Percentiles rank a stretch among this genome's conserved stretches.
These are phyloP conservation scores for Echinops telfairi DNA, from an alignment of 2,113 vertebrate species.

Conservation along the genomic window DNA sequence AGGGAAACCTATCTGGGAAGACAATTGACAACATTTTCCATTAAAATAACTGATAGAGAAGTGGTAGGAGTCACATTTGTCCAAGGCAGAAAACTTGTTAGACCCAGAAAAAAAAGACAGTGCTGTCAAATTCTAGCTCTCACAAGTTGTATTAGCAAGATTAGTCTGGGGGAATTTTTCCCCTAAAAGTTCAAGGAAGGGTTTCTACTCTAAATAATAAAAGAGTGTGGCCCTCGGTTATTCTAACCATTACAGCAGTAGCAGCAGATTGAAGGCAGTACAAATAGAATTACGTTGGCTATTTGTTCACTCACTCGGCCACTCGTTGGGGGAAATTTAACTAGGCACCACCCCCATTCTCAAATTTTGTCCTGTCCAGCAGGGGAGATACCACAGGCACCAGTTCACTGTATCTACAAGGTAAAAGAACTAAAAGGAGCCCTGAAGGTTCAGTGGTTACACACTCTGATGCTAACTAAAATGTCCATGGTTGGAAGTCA, in stretches of 20 bases:
- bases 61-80: background rate
- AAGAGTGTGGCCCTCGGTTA: slow-evolving; percentile 27
- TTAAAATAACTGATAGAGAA: background rate
- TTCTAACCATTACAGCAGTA: slow-evolving; percentile 30
- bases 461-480: background rate
- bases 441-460: background rate
- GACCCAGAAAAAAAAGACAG: background rate
- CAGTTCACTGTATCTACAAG: slow-evolving; percentile 45
- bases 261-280: slow-evolving; percentile 23
- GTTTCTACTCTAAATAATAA: slow-evolving; percentile 38
- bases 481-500: background rate
- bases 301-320: slow-evolving; percentile 29
- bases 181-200: background rate
- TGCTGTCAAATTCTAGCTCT: background rate
- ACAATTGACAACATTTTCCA: background rate
- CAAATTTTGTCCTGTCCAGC: slow-evolving; percentile 41
- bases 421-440: slow-evolving; percentile 12
- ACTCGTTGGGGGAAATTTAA: background rate
- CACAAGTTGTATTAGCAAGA: background rate
- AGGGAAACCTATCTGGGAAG: background rate
- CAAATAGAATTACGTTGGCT: background rate
- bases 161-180: slow-evolving; percentile 20
- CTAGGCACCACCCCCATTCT: slow-evolving; percentile 24
- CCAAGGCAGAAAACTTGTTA: background rate
- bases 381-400: background rate